Percentiles rank a stretch among this genome's conserved stretches.
Evolutionary conservation across 2,888 invertebrate species (phyloP).

Genomic region (Lucinisca nassula): DNA sequence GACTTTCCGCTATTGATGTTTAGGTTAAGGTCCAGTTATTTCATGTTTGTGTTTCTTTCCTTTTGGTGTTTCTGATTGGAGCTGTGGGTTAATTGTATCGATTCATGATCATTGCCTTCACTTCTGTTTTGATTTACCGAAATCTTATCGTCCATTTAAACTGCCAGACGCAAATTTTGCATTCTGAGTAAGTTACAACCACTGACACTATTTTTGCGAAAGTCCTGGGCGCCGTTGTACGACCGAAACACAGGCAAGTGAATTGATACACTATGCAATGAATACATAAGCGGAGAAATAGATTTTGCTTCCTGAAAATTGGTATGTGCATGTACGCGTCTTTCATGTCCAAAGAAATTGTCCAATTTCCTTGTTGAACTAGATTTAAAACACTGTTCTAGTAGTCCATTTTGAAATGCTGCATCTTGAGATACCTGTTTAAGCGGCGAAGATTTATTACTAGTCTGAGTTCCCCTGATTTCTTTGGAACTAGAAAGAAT

Average conservation of each 20-base stretch:
- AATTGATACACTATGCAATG: slow-evolving; percentile 35
- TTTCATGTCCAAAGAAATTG: slow-evolving; percentile 48
- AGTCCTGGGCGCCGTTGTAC: slow-evolving; percentile 37
- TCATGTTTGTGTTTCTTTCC: too few relatives aligned
- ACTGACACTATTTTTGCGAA: slow-evolving; percentile 58
- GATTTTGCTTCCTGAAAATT: slow-evolving; percentile 38
- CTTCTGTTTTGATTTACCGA: too few relatives aligned
- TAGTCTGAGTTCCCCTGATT: background rate
- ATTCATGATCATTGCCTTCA: too few relatives aligned
- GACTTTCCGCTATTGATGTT: too few relatives aligned
- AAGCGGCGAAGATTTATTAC: slow-evolving; percentile 34
- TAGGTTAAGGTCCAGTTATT: too few relatives aligned
- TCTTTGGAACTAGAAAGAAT: slow-evolving; percentile 40
- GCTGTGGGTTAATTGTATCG: too few relatives aligned
- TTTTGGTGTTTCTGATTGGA: too few relatives aligned
- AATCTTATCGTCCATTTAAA: too few relatives aligned
- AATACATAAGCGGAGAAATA: slow-evolving; percentile 34
- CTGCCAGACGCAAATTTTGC: slow-evolving; percentile 34
- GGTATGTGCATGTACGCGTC: slow-evolving; percentile 58
- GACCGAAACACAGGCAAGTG: slow-evolving; percentile 51
- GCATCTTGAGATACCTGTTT: slow-evolving; percentile 60
- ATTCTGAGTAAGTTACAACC: slow-evolving; percentile 42
- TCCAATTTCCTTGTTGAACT: slow-evolving; percentile 56
- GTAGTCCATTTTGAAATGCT: slow-evolving; percentile 66
- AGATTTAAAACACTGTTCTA: slow-evolving; percentile 48